These are phyloP conservation scores for Salvator merianae DNA, from an alignment of 2,113 vertebrate genomes.

Conservation along the genomic window DNA sequence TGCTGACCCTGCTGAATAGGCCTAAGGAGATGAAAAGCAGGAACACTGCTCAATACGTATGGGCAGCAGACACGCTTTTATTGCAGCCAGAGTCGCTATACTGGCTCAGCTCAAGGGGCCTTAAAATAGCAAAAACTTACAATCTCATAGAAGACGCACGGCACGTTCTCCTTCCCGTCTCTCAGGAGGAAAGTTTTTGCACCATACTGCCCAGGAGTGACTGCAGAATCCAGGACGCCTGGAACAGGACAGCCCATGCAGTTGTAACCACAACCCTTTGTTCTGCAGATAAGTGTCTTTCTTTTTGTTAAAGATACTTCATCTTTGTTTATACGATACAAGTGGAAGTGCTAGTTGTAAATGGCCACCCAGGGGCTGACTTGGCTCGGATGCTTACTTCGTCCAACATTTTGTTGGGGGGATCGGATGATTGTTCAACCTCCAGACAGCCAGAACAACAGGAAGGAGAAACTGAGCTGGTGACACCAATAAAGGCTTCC, in stretches of 20 bases:
- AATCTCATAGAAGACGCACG: conserved; percentile 92
- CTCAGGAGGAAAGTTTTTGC: conserved; percentile 93
- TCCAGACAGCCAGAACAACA: too few species aligned
- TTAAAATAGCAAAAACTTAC: conserved; percentile 76
- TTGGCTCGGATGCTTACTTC: too few species aligned
- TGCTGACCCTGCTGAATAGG: too few species aligned
- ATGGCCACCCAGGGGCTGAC: not conserved
- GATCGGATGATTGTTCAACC: too few species aligned
- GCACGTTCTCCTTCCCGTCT: conserved; percentile 83
- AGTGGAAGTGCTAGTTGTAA: not conserved
- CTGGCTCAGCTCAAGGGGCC: too few species aligned
- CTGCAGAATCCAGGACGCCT: conserved; percentile 93
- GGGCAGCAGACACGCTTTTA: not conserved
- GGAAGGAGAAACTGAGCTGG: too few species aligned
- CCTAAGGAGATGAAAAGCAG: too few species aligned
- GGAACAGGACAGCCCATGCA: not conserved
- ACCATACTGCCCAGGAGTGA: conserved; percentile 81
- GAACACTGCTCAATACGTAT: not conserved
- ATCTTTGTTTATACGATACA: not conserved
- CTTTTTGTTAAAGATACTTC: not conserved
- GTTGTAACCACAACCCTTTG: not conserved
- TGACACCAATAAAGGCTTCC: too few species aligned
- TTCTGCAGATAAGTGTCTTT: not conserved
- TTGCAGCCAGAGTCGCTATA: not conserved
- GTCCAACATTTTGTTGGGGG: not conserved